Conservation (phyloP, 2,888 invertebrate species). For the Arrhopalites spinosus region DNA sequence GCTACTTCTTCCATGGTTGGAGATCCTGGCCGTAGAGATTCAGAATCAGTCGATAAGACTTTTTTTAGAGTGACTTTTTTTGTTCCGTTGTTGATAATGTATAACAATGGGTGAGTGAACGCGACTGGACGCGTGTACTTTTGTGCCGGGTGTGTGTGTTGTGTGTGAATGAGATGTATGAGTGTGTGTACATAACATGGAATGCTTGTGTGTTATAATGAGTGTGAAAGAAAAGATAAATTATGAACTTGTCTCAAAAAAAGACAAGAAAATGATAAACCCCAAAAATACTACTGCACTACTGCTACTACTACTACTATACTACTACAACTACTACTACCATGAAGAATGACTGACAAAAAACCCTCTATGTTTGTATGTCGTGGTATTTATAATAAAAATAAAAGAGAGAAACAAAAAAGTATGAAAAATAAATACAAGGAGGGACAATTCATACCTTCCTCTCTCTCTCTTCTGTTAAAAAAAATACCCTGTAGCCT, state of each 20-base stretch:
- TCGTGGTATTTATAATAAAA: not conserved
- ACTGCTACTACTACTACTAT: not conserved
- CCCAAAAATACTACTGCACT: not conserved
- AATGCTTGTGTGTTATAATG: not conserved
- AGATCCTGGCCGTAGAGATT: constrained; percentile 41
- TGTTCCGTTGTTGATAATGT: constrained; percentile 27
- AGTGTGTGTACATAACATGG: constrained; percentile 7
- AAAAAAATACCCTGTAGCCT: constrained; percentile 3
- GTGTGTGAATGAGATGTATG: not conserved
- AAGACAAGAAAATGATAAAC: constrained; percentile 7
- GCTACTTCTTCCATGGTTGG: constrained; percentile 45
- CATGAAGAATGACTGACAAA: not conserved
- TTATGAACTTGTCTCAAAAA: not conserved
- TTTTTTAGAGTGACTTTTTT: constrained; percentile 38
- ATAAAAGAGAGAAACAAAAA: not conserved
- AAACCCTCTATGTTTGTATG: not conserved
- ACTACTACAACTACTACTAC: not conserved
- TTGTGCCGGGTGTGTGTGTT: not conserved
- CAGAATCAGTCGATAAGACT: constrained; percentile 33
- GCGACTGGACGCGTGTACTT: not conserved
- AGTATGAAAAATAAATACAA: not conserved
- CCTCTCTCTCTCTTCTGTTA: not conserved
- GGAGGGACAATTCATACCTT: too few species aligned
- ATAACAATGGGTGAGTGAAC: not conserved
- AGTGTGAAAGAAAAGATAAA: not conserved